Evolutionary conservation across 2,113 vertebrate genomes (phyloP).

Genomic region (Albula glossodonta): DNA sequence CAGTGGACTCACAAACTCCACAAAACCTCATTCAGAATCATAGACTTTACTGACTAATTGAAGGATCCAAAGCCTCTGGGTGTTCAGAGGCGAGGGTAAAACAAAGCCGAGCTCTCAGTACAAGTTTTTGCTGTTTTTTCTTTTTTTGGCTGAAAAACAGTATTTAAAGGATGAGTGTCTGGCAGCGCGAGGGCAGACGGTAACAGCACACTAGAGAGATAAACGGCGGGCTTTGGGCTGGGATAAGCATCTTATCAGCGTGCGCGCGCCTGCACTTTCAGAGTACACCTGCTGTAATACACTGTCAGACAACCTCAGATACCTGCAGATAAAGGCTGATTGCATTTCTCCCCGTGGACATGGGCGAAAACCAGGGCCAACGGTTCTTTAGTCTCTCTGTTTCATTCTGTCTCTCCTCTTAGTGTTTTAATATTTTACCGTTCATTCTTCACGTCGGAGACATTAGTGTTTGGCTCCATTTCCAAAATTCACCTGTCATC

Average conservation of each 20-base stretch:
- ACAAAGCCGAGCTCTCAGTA: slow-evolving; percentile 11
- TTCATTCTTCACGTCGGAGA: not conserved
- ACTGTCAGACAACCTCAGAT: not conserved
- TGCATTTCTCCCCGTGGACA: not conserved
- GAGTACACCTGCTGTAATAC: not conserved
- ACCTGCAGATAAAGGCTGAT: not conserved
- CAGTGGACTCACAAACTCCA: no score
- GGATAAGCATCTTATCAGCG: slow-evolving; percentile 28
- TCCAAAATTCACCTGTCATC: not conserved
- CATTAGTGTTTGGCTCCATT: not conserved
- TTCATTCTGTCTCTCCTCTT: no score
- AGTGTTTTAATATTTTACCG: not conserved
- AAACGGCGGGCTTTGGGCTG: not conserved
- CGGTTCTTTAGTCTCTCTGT: not conserved
- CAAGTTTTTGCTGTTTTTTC: not conserved
- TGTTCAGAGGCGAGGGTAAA: not conserved
- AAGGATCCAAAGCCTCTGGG: not conserved
- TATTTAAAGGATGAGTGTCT: slow-evolving; percentile 12
- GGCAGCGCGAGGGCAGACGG: not conserved
- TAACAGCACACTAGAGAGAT: not conserved
- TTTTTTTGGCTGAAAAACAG: not conserved
- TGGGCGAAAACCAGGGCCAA: not conserved
- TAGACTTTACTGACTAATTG: not conserved
- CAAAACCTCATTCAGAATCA: not conserved
- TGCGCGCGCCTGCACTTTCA: not conserved